Evolutionary conservation across 2,888 invertebrate species (phyloP).

Genomic region (Drosophila merina): DNA sequence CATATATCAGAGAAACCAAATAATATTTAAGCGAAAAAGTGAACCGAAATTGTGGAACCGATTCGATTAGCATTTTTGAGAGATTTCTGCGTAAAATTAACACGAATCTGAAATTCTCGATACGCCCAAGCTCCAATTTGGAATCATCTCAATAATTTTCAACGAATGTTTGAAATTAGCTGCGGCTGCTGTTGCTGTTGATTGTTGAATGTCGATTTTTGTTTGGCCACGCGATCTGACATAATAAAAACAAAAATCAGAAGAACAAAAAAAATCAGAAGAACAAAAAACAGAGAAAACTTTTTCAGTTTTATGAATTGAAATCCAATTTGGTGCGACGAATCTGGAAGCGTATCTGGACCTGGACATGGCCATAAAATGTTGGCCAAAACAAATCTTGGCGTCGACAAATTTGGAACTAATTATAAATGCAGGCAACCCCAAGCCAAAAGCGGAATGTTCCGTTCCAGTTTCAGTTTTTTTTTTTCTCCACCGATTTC

Average conservation of each 20-base stretch:
- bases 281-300: conserved; percentile 30
- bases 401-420: conserved; percentile 71
- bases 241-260: conserved; percentile 14
- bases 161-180: conserved; percentile 19
- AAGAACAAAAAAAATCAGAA: not conserved
- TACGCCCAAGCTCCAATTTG: conserved; percentile 56
- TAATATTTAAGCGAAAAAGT: not conserved
- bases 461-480: conserved; percentile 42
- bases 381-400: conserved; percentile 53
- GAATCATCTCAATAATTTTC: conserved; percentile 24
- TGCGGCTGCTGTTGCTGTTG: conserved; percentile 22
- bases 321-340: conserved; percentile 38
- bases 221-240: conserved; percentile 31
- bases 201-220: conserved; percentile 33
- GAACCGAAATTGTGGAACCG: conserved; percentile 24
- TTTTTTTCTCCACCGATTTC: not conserved
- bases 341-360: conserved; percentile 34
- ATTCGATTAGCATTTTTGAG: conserved; percentile 22
- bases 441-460: conserved; percentile 49
- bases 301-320: conserved; percentile 64
- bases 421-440: conserved; percentile 72
- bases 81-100: conserved; percentile 39
- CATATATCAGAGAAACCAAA: not conserved
- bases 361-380: conserved; percentile 65
- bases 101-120: conserved; percentile 23